phyloP scores from a whole-genome alignment of 37 sponge, comb jelly and placozoan genomes.

The Beroe forskalii region DNA sequence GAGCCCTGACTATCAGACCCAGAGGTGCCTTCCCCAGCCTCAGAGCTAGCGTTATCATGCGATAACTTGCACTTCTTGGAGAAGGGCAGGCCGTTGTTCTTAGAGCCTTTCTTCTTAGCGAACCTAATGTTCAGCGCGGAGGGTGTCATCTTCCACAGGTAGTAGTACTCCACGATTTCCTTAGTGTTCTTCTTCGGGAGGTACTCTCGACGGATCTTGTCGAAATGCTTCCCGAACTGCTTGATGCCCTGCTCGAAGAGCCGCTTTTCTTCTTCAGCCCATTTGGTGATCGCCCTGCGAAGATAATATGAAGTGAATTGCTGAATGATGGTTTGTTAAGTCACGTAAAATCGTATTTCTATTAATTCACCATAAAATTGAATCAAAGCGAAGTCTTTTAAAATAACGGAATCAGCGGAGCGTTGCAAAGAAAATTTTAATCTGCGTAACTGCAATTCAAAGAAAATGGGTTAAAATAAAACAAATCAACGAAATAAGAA shows the following conservation, averaged over 20 bases:
- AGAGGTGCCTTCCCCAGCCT: background rate
- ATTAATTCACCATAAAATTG: too few species aligned
- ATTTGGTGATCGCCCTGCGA: slow-evolving; percentile 6
- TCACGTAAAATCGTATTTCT: too few species aligned
- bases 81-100: slow-evolving; percentile 31
- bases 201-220: slow-evolving; percentile 56
- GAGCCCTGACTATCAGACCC: slow-evolving; percentile 19
- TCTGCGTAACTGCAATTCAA: too few species aligned
- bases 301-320: too few species aligned
- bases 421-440: too few species aligned
- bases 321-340: too few species aligned
- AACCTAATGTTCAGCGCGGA: slow-evolving; percentile 31
- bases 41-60: slow-evolving; percentile 22
- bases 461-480: too few species aligned
- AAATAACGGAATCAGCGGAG: too few species aligned
- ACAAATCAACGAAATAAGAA: too few species aligned
- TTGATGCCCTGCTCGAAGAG: slow-evolving; percentile 58
- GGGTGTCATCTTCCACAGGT: slow-evolving; percentile 60
- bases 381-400: too few species aligned
- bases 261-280: slow-evolving; percentile 64
- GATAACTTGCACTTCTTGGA: slow-evolving; percentile 8
- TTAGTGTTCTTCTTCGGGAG: slow-evolving; percentile 63
- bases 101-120: slow-evolving; percentile 27
- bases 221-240: slow-evolving; percentile 64
- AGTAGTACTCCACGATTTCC: slow-evolving; percentile 62